Evolutionary conservation across 2,797 vertebrate species (phyloP), one percentile per base, ranked within the genome.

Genomic region (Intellagama lesueurii): DNA sequence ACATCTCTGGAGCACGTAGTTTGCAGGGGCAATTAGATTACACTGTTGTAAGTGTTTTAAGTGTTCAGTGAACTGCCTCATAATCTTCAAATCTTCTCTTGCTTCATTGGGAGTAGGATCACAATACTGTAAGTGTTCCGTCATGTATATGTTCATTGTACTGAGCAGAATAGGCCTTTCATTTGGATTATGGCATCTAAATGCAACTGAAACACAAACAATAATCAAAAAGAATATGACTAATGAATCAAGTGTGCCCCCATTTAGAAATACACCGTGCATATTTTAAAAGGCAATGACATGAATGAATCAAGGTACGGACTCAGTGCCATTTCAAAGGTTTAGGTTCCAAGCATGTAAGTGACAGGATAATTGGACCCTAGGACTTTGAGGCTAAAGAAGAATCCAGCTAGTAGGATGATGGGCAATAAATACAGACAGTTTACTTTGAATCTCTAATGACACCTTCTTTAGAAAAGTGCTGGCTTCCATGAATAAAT

Each of bases 191-290:
- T 44, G 17, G 79, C 89, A 90, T 83, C 47, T 83, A 90, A 90
- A 87, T 87, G 81, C 22, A 82, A 44, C 16, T 70, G 89, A 83
- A 90, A 90, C 77, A 82, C 85, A 90, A 90, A 90, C 85, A 90
- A 90, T 90, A 86, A 90, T 87, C 85, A 90, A 87, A 87, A 90
- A 87, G 89, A 90, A 90, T 90, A 83, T 87, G 47, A 86, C 78
- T 79, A 92, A 90, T 86, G 75, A 87, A 78, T 79, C 86, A 82
- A 82, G 80, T 86, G 24, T 88, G 83, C 86, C 82, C 60, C 32
- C 56, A 80, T 85, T 72, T 87, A 80, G 49, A 75, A 83, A 83
- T 90, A 75, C 72, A 85, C 16, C 79, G 3, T n/a, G 32, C 6
- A n/a, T 16, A 87, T 90, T 66, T 90, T 49, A 24, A 5, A 87